Conservation (phyloP, 2,797 vertebrate genomes). For the Ceyx erithaca region DNA sequence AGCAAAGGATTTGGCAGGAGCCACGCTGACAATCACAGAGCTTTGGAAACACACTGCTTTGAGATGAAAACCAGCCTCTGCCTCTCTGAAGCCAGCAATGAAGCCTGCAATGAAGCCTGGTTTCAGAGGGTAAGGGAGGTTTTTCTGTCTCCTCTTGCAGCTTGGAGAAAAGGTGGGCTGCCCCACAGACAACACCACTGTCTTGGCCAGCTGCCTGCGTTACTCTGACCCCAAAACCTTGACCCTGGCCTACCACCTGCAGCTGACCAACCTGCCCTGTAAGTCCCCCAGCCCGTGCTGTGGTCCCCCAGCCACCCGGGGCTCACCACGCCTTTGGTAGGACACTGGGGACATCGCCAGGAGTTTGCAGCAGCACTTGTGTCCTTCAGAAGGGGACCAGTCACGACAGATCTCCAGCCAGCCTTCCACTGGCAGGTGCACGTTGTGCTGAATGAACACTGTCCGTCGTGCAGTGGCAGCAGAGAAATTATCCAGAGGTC, state of each 20-base stretch:
- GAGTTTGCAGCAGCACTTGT: neutral
- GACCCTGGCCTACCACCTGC: slow-evolving; percentile 81
- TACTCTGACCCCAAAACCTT: slow-evolving; percentile 78
- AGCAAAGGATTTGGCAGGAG: neutral
- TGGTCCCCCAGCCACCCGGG: neutral
- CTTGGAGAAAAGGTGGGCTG: slow-evolving; percentile 85
- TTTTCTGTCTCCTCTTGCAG: slow-evolving; percentile 62
- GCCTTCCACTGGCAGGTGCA: too few relatives aligned
- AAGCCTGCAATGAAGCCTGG: too few relatives aligned
- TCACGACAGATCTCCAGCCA: neutral
- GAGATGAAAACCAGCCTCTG: neutral
- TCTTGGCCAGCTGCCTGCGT: slow-evolving; percentile 86
- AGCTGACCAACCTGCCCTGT: slow-evolving; percentile 67
- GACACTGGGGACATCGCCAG: fast-evolving
- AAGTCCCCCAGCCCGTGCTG: fast-evolving
- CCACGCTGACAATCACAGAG: too few relatives aligned
- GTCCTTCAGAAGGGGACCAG: neutral
- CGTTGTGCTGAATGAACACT: fast-evolving
- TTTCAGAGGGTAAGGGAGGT: neutral
- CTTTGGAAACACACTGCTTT: neutral
- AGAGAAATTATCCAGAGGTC: neutral
- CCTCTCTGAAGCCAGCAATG: neutral
- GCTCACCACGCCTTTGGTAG: fast-evolving
- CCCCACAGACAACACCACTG: slow-evolving; percentile 63
- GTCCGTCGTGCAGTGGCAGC: neutral